A percentile compares a stretch with the other conserved stretches of the same genome.
These are phyloP conservation scores for Chaenocephalus aceratus DNA, from an alignment of 2,113 vertebrate genomes.

Conservation along the genomic window DNA sequence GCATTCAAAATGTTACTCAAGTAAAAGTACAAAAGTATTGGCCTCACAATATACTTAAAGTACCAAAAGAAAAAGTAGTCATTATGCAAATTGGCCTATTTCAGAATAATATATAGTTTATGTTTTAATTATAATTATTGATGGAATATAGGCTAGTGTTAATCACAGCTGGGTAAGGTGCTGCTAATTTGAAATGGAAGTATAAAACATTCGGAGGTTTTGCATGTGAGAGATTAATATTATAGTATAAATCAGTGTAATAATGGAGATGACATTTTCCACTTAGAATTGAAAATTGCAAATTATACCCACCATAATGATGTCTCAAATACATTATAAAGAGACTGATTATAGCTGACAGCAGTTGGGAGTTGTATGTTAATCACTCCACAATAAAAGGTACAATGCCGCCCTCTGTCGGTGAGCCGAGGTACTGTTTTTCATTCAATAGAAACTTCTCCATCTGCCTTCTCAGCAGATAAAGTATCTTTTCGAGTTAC, in stretches of 20 bases:
- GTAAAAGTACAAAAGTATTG: too few species aligned
- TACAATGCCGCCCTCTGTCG: conserved; percentile 61
- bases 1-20: too few species aligned
- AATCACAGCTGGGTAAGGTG: too few species aligned
- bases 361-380: background rate
- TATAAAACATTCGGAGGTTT: background rate
- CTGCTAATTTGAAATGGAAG: too few species aligned
- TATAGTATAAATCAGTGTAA: background rate
- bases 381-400: background rate
- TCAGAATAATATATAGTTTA: too few species aligned
- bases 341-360: background rate
- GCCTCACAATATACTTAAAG: too few species aligned
- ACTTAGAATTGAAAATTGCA: background rate
- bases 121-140: too few species aligned
- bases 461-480: background rate
- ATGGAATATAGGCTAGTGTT: too few species aligned
- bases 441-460: background rate
- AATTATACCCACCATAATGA: background rate
- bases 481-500: too few species aligned
- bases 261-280: background rate
- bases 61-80: too few species aligned
- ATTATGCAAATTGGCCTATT: too few species aligned
- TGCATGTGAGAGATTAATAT: background rate
- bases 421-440: conserved; percentile 15
- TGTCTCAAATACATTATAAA: background rate